Percentiles rank a stretch among this genome's conserved stretches.
Evolutionary conservation across 2,113 vertebrate species (phyloP).

Genomic region (Ranitomeya imitator): DNA sequence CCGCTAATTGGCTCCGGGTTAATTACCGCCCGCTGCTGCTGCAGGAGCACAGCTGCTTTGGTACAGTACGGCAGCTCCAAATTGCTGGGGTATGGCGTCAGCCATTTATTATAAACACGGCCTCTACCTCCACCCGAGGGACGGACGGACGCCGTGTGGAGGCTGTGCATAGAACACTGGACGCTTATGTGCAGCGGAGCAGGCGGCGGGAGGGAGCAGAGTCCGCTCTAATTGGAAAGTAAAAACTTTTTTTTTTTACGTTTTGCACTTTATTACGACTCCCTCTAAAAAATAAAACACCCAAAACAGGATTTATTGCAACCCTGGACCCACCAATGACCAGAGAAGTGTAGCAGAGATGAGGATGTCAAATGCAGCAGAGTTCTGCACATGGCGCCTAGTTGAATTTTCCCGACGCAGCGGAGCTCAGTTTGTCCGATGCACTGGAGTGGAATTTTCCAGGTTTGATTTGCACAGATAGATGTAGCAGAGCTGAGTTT

Average conservation of each 20-base stretch:
- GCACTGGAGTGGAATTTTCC: not conserved
- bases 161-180: constrained; percentile 47
- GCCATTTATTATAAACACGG: constrained; percentile 51
- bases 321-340: no score
- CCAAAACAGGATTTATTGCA: not conserved
- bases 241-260: not conserved
- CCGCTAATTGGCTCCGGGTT: constrained; percentile 55
- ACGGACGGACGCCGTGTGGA: constrained; percentile 12
- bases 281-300: not conserved
- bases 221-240: not conserved
- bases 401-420: not conserved
- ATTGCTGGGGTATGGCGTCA: constrained; percentile 56
- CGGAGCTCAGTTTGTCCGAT: not conserved
- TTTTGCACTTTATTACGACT: constrained; percentile 13
- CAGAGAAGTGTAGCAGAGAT: no score
- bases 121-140: constrained; percentile 39
- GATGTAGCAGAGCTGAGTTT: not conserved
- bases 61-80: constrained; percentile 51
- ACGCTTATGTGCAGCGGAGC: constrained; percentile 22
- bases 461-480: not conserved
- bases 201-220: not conserved
- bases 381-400: not conserved
- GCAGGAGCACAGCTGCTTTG: constrained; percentile 50
- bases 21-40: constrained; percentile 43
- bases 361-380: not conserved